A percentile compares a stretch with the other conserved stretches of the same genome.
phyloP scores from a whole-genome alignment of 37 sponge, comb jelly and placozoan genomes.

The Aphrocallistes beatrix region DNA sequence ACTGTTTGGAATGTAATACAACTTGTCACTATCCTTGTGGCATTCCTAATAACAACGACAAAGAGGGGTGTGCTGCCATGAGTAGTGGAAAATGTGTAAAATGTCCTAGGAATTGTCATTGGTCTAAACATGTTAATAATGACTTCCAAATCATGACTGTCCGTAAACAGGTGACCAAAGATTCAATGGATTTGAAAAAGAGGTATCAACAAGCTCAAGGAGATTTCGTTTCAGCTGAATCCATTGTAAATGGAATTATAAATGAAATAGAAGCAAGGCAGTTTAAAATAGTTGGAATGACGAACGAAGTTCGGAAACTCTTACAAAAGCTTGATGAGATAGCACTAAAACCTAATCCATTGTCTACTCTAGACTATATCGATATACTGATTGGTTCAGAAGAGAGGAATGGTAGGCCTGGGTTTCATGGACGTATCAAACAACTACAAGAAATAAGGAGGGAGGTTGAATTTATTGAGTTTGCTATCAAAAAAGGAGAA shows the following conservation, averaged over 20 bases:
- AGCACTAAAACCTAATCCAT: neutral
- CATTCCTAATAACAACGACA: neutral
- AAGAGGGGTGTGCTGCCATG: neutral
- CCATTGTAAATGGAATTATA: neutral
- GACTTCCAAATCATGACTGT: neutral
- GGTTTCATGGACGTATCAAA: neutral
- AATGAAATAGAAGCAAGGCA: neutral
- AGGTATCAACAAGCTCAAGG: neutral
- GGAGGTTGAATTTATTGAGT: neutral
- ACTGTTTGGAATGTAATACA: neutral
- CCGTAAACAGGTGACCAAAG: neutral
- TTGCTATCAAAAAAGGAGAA: neutral
- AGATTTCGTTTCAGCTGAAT: neutral
- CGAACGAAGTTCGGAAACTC: neutral
- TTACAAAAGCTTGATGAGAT: neutral
- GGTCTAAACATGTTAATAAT: neutral
- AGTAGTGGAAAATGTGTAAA: neutral
- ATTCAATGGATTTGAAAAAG: neutral
- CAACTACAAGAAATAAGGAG: neutral
- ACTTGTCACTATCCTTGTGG: constrained; percentile 13
- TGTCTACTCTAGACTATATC: neutral
- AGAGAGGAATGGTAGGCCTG: neutral
- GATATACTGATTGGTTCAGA: neutral
- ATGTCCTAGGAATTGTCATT: neutral
- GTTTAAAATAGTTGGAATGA: neutral